phyloP scores from a whole-genome alignment of 2,113 vertebrate genomes.

The Mirza zaza region DNA sequence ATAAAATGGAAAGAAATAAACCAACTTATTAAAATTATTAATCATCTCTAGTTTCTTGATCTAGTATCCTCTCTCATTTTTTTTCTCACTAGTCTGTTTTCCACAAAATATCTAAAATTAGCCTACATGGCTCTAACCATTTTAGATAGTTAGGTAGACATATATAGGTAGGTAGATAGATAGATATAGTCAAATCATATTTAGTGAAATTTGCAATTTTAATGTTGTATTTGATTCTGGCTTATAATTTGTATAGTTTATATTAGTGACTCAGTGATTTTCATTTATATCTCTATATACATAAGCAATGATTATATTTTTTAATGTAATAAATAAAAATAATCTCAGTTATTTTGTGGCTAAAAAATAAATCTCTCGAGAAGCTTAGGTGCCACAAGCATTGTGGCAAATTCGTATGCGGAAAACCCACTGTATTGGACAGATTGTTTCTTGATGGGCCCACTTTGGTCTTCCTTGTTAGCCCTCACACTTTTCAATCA shows the following conservation, averaged over 20 bases:
- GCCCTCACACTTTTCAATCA: neutral
- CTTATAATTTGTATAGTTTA: neutral
- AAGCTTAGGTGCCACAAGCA: neutral
- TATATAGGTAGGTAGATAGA: neutral
- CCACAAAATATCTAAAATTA: neutral
- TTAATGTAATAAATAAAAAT: neutral
- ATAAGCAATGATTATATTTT: neutral
- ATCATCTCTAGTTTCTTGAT: neutral
- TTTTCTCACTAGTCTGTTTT: neutral
- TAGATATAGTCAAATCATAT: neutral
- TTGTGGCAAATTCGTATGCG: neutral
- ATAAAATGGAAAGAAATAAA: constrained; percentile 3
- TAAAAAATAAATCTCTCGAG: neutral
- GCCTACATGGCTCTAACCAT: neutral
- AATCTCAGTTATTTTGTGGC: neutral
- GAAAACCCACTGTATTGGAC: neutral
- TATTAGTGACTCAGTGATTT: neutral
- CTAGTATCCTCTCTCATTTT: neutral
- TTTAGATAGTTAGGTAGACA: neutral
- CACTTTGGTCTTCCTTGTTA: neutral
- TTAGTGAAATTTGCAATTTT: neutral
- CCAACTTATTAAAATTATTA: neutral
- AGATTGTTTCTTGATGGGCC: neutral
- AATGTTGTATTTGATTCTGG: neutral
- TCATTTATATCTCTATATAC: neutral